Conservation (phyloP, 2,797 vertebrate genomes). For the Crenichthys baileyi region DNA sequence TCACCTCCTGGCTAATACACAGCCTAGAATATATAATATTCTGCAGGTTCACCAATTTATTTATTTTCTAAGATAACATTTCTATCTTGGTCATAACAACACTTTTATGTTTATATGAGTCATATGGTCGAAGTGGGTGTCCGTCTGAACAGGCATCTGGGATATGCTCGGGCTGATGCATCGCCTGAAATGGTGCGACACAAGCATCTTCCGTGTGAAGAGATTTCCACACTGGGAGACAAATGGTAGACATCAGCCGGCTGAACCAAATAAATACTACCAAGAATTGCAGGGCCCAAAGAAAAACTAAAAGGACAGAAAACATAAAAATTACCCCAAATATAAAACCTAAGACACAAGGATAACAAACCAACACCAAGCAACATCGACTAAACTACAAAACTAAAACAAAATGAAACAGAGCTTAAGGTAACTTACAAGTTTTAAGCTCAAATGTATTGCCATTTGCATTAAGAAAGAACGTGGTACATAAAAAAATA, state of each 20-base stretch:
- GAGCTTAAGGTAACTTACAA: too few relatives aligned
- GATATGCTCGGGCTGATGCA: not conserved
- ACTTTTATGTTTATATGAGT: not conserved
- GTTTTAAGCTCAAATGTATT: too few relatives aligned
- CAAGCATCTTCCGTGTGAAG: not conserved
- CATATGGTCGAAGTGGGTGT: not conserved
- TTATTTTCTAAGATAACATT: not conserved
- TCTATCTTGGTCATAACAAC: not conserved
- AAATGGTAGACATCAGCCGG: not conserved
- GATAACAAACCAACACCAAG: too few relatives aligned
- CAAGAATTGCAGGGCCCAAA: not conserved
- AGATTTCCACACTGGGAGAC: not conserved
- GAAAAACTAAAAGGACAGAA: too few relatives aligned
- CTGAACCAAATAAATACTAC: not conserved
- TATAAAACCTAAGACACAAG: too few relatives aligned
- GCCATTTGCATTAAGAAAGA: too few relatives aligned
- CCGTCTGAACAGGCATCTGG: not conserved
- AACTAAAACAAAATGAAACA: too few relatives aligned
- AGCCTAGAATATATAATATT: not conserved
- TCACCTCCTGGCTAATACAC: not conserved
- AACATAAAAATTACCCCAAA: too few relatives aligned
- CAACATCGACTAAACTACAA: too few relatives aligned
- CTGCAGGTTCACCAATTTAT: not conserved
- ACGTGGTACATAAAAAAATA: not conserved
- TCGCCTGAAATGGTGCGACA: not conserved